Base-by-base conservation (phyloP, 2,888 invertebrate genomes). In the Sarcophaga caerulescens region DNA sequence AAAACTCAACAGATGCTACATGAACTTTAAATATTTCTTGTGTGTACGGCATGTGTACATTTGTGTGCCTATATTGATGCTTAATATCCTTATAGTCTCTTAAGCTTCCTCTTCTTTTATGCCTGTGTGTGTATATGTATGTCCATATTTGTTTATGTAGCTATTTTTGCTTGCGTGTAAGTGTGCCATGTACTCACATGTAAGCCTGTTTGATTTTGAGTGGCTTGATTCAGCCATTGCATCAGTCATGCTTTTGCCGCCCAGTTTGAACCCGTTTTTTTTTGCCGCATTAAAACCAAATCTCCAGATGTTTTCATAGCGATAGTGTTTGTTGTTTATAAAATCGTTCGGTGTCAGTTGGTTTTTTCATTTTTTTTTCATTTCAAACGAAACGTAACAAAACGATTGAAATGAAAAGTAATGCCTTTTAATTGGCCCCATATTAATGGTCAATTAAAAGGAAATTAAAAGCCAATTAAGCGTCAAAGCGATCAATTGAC, bases 381-480 rank as follows among this genome's bases (percentile, higher is more conserved):
- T 10, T 35, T 35, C 2, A 35, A 35, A 35, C 35, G 8, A 35
- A 35, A 35, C 35, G 35, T 35, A 35, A 35, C 35, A 10, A 35
- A 35, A 35, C 35, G 35, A 35, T 74, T 73, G n/a, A 73, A 73
- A 78, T 52, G 11, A 52, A 78, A 69, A 62, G 44, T 63, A 78
- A 45, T 57, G 35, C 75, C 69, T 77, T 81, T 83, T 74, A 73
- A 71, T 69, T 83, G 68, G 68, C 19, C 17, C 59, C 74, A 47
- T 78, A 78, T 78, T 78, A 78, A 83, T 63, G 83, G 73, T 74
- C 83, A 68, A 79, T 83, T 83, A 83, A 83, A 83, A 21, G 62
- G 45, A 74, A 83, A 63, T 83, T 68, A 71, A 77, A 66, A 73
- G 77, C 77, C 77, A 82, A 70, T 82, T 65, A 76, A 73, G 60